Evolutionary conservation across 2,888 invertebrate genomes (phyloP), one percentile per base, ranked within the genome.

Genomic region (Drosophila formosana): DNA sequence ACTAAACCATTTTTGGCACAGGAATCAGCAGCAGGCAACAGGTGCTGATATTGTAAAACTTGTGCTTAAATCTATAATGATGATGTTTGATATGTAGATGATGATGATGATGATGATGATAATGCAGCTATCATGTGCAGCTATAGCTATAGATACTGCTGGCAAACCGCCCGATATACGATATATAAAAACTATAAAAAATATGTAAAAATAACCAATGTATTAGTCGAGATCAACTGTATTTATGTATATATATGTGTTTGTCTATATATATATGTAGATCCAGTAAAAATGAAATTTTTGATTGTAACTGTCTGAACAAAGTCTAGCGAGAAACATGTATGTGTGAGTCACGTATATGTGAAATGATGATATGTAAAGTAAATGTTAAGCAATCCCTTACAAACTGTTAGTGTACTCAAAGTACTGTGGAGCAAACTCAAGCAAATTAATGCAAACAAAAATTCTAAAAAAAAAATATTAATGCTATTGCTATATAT

Each of bases 31-130:
- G 62, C 56, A 62, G 65, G 34, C 60, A 25, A 49, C 34, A 61
- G 76, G 76, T 75, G 76, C 80, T 76, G 80, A 77, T 80, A 76
- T 70, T 80, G 64, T 63, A 78, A 89, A 88, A 78, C 88, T 83
- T 83, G 83, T 83, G 83, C 89, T 82, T 71, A 80, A 63, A 50
- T 74, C 53, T 41, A 63, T 62, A 62, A 76, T 51, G 32, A 51
- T 57, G 49, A 64, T 43, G 41, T 50, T 41, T 45, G 18, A 56
- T 39, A 56, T 56, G 47, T 13, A 43, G 32, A 57, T 72, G 60
- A 52, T 46, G 50, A 70, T 57, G 34, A 65, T 60, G 64, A 67
- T 73, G 63, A 78, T 43, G 46, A 69, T 55, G 37, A 66, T 56
- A 60, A 67, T 77, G 62, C 70, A 28, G 62, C 37, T 37, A 37